These are phyloP conservation scores for Scaptodrosophila latifasciaeformis DNA, from an alignment of 2,888 invertebrate genomes.

Conservation along the genomic window DNA sequence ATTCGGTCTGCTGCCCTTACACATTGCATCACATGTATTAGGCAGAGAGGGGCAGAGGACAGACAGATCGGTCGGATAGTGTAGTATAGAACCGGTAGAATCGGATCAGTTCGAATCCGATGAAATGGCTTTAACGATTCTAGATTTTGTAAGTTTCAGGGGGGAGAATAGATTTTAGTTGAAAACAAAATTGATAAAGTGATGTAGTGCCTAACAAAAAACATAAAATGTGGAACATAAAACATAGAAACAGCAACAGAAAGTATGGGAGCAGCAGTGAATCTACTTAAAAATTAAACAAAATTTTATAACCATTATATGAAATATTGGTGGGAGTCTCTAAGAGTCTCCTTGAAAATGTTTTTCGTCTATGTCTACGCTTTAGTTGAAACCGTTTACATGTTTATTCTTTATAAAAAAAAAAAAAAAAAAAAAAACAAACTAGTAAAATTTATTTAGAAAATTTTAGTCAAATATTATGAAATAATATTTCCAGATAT, in stretches of 20 bases:
- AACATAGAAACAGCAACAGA: conserved; percentile 1
- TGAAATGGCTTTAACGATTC: conserved; percentile 18
- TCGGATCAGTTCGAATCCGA: no score
- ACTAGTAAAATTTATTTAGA: conserved; percentile 21
- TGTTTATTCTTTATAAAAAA: no score
- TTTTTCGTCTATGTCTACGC: no score
- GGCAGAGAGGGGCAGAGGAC: conserved; percentile 12
- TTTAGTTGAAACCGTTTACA: no score
- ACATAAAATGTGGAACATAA: conserved; percentile 5
- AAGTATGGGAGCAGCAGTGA: conserved; percentile 3
- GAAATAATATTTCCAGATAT: no score
- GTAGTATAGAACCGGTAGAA: conserved; percentile 7
- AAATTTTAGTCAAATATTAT: no score
- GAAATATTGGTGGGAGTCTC: no score
- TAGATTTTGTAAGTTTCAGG: conserved; percentile 3
- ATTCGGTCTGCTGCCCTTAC: conserved; percentile 72
- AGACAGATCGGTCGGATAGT: background rate
- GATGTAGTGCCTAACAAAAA: conserved; percentile 64
- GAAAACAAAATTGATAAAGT: conserved; percentile 44
- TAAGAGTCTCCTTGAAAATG: no score
- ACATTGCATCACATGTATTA: conserved; percentile 69
- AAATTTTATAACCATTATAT: no score
- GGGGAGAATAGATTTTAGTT: conserved; percentile 26
- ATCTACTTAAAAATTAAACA: background rate
- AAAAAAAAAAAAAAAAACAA: conserved; percentile 5